Percentiles rank a stretch among this genome's conserved stretches.
These are phyloP conservation scores for Limnephilus marmoratus DNA, from an alignment of 2,888 invertebrate species.

Conservation along the genomic window DNA sequence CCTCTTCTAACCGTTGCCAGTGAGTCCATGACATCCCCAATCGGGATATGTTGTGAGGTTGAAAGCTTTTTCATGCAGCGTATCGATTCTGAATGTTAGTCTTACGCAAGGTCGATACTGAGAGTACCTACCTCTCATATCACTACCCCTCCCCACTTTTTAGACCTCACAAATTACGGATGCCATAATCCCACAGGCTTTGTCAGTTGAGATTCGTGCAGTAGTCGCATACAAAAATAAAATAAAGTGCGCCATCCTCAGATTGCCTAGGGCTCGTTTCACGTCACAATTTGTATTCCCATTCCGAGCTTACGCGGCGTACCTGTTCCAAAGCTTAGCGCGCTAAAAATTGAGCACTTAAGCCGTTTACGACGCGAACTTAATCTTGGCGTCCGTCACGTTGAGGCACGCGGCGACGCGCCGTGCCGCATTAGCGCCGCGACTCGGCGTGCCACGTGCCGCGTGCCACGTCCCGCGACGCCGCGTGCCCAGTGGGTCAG, in stretches of 20 bases:
- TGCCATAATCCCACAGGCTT: neutral
- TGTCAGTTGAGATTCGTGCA: neutral
- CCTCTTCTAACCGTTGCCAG: too few species aligned
- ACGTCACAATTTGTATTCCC: conserved; percentile 27
- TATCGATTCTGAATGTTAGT: too few species aligned
- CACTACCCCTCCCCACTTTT: too few species aligned
- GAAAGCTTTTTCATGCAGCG: too few species aligned
- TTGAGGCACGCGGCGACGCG: conserved; percentile 18
- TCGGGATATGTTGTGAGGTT: too few species aligned
- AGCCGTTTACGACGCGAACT: conserved; percentile 53
- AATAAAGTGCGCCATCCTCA: neutral
- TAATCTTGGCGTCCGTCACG: conserved; percentile 52
- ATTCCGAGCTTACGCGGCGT: conserved; percentile 10
- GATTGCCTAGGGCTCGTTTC: neutral
- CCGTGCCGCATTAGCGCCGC: conserved; percentile 53
- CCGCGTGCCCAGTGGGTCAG: neutral
- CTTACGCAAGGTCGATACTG: too few species aligned
- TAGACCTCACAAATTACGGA: neutral
- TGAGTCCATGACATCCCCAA: too few species aligned
- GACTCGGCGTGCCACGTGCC: neutral
- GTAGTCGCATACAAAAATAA: neutral
- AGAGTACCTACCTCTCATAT: too few species aligned
- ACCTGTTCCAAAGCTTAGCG: conserved; percentile 24
- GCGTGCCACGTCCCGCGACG: neutral
- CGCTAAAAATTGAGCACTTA: conserved; percentile 46